Evolutionary conservation across 2,888 invertebrate species (phyloP).

Genomic region (Dugesia japonica): DNA sequence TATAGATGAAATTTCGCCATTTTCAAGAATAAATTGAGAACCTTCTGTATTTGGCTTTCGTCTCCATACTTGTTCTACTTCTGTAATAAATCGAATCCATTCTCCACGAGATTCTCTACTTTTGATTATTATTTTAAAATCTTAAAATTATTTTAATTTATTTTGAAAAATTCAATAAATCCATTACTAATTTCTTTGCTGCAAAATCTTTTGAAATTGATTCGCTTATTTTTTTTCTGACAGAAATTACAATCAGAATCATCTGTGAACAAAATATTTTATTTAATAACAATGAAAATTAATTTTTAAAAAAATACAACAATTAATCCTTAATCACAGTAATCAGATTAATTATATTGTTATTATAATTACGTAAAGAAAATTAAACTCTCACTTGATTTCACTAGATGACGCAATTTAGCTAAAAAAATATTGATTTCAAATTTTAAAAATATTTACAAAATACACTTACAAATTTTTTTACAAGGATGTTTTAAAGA

Average conservation of each 20-base stretch:
- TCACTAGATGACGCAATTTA: not conserved
- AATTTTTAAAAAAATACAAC: no score
- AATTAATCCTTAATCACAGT: no score
- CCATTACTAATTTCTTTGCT: not conserved
- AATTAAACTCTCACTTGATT: not conserved
- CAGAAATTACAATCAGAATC: not conserved
- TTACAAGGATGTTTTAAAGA: not conserved
- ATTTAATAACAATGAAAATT: not conserved
- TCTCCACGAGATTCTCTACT: not conserved
- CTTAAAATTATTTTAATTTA: not conserved
- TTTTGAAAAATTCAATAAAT: not conserved
- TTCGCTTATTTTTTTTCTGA: not conserved
- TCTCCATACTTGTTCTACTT: not conserved
- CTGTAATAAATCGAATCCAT: not conserved
- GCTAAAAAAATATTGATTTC: not conserved
- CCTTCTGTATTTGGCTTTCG: not conserved
- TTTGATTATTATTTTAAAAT: not conserved
- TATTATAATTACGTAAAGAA: not conserved
- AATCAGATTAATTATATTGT: no score
- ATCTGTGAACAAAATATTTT: not conserved
- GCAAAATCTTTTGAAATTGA: conserved; percentile 2
- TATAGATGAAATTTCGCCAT: not conserved
- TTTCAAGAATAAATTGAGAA: not conserved
- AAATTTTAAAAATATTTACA: no score
- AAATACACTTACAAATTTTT: not conserved